These are phyloP conservation scores for Monopis laevigella DNA, from an alignment of 2,888 invertebrate species.

Conservation along the genomic window DNA sequence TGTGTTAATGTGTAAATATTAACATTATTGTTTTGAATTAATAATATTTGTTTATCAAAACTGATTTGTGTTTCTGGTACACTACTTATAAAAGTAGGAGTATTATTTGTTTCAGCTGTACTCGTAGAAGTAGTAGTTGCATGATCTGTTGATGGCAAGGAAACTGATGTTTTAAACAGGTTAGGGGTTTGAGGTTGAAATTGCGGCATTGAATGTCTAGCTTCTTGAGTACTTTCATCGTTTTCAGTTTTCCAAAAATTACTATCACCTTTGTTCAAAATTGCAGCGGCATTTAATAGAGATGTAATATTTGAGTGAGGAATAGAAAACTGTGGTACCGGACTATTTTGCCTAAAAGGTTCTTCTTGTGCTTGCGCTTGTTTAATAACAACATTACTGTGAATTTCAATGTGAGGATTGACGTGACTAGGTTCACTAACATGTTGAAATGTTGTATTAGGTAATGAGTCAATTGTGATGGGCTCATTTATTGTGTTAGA, in stretches of 20 bases:
- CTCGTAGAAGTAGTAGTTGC: slow-evolving; percentile 21
- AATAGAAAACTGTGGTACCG: neutral
- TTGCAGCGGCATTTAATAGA: slow-evolving; percentile 46
- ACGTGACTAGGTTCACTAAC: no score
- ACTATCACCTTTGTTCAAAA: slow-evolving; percentile 30
- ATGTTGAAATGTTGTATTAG: slow-evolving; percentile 31
- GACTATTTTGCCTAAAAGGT: slow-evolving; percentile 22
- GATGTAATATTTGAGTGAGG: slow-evolving; percentile 30
- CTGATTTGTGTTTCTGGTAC: no score
- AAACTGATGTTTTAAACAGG: no score
- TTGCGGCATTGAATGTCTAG: slow-evolving; percentile 11
- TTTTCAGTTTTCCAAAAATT: slow-evolving; percentile 38
- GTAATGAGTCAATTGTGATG: no score
- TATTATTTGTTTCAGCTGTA: slow-evolving; percentile 33
- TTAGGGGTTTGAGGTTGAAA: neutral
- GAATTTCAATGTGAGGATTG: slow-evolving; percentile 43
- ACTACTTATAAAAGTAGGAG: no score
- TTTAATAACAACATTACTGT: slow-evolving; percentile 52
- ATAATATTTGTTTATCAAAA: slow-evolving; percentile 50
- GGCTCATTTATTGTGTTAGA: no score
- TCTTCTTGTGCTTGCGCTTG: slow-evolving; percentile 32
- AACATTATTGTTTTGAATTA: slow-evolving; percentile 45
- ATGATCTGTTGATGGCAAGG: neutral
- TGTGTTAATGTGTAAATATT: slow-evolving; percentile 26
- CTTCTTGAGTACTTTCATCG: slow-evolving; percentile 26